Evolutionary conservation across 2,797 vertebrate genomes (phyloP), one percentile per base, ranked within the genome.

Genomic region (Hyperoplus immaculatus): DNA sequence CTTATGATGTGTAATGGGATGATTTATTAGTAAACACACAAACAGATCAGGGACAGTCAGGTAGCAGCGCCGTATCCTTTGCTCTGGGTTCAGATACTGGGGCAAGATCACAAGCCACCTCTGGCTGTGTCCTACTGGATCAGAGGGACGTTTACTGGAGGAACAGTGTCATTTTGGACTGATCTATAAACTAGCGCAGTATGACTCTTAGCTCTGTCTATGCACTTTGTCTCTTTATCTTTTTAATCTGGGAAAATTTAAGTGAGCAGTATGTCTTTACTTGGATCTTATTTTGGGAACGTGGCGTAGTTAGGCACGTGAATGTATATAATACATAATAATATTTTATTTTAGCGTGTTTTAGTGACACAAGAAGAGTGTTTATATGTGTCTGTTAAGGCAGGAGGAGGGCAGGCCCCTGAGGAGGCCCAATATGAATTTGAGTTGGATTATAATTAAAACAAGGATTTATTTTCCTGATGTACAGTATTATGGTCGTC

Each of bases 21-120:
- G 94, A 95, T 95, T 96, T 95, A 95, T 95, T 89, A 92, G 92
- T 94, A 95, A 95, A 95, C 94, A 95, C 93, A 94, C 92, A 93
- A 92, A 89, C 89, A 91, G 93, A 88, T 78, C 83, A 77, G 88
- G 88, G 86, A 92, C 88, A 87, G 79, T 85, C 91, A 91, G 89
- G 87, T 91, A 87, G 81, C 73, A 69, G 77, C 12, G 39, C 72
- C 72, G 80, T 62, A 49, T 87, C 87, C 85, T 80, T 82, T 81
- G 82, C 80, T 84, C 70, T 75, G 72, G 70, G 79, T 88, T 90
- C 75, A 84, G 74, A 81, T 77, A 87, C 81, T 88, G 76, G 86
- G 85, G 90, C 87, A 90, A 92, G 91, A 94, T 89, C 90, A 94
- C 76, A 79, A 81, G 77, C 72, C 84, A 82, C 88, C 92, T 76